Conservation (phyloP, 2,113 vertebrate genomes). For the Nansenia antarctica region DNA sequence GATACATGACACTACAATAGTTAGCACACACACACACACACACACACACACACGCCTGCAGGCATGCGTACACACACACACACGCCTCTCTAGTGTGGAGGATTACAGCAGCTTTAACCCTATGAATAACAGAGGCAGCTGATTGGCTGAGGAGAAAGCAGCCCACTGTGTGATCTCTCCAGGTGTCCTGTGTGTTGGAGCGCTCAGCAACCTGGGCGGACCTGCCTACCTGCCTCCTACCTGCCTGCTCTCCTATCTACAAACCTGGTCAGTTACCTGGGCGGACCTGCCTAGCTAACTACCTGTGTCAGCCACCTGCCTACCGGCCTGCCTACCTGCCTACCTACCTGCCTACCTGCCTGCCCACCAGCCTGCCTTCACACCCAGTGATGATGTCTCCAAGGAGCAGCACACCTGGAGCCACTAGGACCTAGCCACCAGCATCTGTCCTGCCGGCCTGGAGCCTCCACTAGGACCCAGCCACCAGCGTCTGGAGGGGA, state of each 20-base stretch:
- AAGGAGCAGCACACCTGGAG: too few relatives aligned
- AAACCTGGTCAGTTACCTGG: too few relatives aligned
- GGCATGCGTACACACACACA: too few relatives aligned
- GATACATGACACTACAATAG: not conserved
- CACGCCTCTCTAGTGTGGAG: conserved; percentile 18
- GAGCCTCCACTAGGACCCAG: conserved; percentile 29
- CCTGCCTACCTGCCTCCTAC: conserved; percentile 3
- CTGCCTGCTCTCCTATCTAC: too few relatives aligned
- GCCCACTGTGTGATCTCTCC: conserved; percentile 59
- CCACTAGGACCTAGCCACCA: conserved; percentile 23
- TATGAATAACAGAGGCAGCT: conserved; percentile 49
- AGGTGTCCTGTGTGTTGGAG: conserved; percentile 48
- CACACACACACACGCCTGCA: not conserved
- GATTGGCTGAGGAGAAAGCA: conserved; percentile 62
- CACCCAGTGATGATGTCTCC: too few relatives aligned
- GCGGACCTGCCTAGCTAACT: too few relatives aligned
- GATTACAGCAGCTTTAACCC: conserved; percentile 65
- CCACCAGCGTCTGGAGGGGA: conserved; percentile 3
- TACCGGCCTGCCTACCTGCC: too few relatives aligned
- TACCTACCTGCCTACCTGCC: too few relatives aligned
- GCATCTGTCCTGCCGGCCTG: not conserved
- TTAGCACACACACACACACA: not conserved
- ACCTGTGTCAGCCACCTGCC: too few relatives aligned
- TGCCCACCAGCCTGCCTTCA: too few relatives aligned
- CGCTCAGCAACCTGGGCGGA: conserved; percentile 48